Conservation (phyloP, 2,797 vertebrate species). For the Eutrigla gurnardus region DNA sequence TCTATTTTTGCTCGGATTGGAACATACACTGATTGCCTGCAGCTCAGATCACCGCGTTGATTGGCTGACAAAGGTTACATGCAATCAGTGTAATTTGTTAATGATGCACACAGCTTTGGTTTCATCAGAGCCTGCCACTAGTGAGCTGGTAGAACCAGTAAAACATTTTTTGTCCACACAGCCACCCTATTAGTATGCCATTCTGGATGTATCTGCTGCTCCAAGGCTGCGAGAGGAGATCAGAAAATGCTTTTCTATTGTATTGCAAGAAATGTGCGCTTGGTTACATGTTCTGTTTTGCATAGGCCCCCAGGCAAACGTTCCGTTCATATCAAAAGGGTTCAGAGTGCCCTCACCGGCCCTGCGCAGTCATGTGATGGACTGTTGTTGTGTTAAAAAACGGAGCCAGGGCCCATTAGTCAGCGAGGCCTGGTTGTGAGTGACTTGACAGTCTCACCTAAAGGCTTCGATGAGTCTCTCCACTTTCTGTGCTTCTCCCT, state of each 20-base stretch:
- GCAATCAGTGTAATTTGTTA: conserved; percentile 74
- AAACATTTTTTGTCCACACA: conserved; percentile 41
- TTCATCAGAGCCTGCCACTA: conserved; percentile 55
- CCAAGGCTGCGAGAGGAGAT: conserved; percentile 42
- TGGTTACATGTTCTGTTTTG: conserved; percentile 41
- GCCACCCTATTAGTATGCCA: conserved; percentile 48
- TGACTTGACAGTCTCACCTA: conserved; percentile 85
- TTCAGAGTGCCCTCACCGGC: conserved; percentile 37
- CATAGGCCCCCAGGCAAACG: conserved; percentile 54
- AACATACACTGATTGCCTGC: conserved; percentile 62
- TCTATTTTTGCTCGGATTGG: conserved; percentile 59
- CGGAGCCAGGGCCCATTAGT: conserved; percentile 39
- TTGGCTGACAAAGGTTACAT: conserved; percentile 72
- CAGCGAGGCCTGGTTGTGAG: conserved; percentile 32
- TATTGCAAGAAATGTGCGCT: conserved; percentile 39
- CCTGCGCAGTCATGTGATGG: conserved; percentile 39
- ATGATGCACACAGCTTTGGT: conserved; percentile 58
- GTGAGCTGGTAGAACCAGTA: conserved; percentile 48
- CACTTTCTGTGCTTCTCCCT: conserved; percentile 98
- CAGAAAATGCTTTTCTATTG: conserved; percentile 26
- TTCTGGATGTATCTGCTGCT: conserved; percentile 35
- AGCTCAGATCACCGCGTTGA: conserved; percentile 53
- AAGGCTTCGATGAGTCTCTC: conserved; percentile 98
- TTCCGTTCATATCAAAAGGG: conserved; percentile 40
- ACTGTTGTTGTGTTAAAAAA: conserved; percentile 46